Evolutionary conservation across 2,113 vertebrate genomes (phyloP).

Genomic region (Gallinago media): DNA sequence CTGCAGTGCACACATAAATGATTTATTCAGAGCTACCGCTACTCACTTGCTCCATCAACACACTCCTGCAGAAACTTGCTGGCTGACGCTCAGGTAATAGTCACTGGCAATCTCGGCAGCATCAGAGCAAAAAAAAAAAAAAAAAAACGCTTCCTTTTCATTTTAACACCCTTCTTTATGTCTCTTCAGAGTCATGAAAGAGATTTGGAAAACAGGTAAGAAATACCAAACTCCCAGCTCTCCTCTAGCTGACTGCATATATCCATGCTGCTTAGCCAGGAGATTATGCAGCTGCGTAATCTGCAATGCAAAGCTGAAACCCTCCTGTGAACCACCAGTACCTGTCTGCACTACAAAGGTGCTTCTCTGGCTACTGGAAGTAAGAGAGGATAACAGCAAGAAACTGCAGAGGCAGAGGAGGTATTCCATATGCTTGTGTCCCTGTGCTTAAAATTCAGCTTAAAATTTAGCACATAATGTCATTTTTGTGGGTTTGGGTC

Average conservation of each 20-base stretch:
- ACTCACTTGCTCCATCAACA: conserved; percentile 62
- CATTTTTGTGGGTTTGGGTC: too few relatives aligned
- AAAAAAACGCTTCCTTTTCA: background rate
- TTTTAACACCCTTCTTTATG: background rate
- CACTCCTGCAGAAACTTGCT: conserved; percentile 39
- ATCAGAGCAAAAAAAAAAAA: background rate
- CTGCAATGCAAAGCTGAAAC: conserved; percentile 27
- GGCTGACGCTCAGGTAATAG: conserved; percentile 37
- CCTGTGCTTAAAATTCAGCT: too few relatives aligned
- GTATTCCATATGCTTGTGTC: too few relatives aligned
- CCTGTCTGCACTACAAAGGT: background rate
- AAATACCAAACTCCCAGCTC: background rate
- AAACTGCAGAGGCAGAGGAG: conserved; percentile 3
- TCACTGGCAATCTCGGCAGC: conserved; percentile 14
- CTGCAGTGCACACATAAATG: conserved; percentile 66
- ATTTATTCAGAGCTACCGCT: conserved; percentile 70
- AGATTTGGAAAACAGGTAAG: conserved; percentile 19
- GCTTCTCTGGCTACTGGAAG: conserved; percentile 13
- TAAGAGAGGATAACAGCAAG: background rate
- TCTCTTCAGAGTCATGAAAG: conserved; percentile 23
- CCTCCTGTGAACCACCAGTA: background rate
- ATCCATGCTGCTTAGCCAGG: background rate
- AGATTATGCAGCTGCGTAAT: conserved; percentile 30
- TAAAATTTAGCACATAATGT: too few relatives aligned
- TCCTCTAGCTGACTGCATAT: background rate